Evolutionary conservation across 2,888 invertebrate genomes (phyloP).

Genomic region (Iphiclides podalirius): DNA sequence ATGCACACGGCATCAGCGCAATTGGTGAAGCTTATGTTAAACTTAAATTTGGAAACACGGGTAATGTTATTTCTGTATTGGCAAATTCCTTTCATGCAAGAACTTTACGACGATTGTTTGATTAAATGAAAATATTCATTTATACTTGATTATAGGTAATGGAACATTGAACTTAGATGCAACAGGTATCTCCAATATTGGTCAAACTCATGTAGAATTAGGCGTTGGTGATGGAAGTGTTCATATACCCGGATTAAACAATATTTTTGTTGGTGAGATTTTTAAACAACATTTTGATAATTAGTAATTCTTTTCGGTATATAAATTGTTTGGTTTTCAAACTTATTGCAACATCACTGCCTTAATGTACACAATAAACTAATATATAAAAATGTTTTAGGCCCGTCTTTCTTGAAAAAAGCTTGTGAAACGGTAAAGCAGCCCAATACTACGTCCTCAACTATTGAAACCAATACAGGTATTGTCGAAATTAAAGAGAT

Average conservation of each 20-base stretch:
- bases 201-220: slow-evolving; percentile 49
- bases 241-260: slow-evolving; percentile 49
- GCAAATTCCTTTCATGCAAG: no score
- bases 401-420: slow-evolving; percentile 11
- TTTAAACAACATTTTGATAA: background rate
- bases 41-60: slow-evolving; percentile 47
- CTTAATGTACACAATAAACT: no score
- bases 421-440: slow-evolving; percentile 8
- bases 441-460: background rate
- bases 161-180: slow-evolving; percentile 50
- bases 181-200: slow-evolving; percentile 62
- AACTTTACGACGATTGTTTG: no score
- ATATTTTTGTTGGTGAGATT: slow-evolving; percentile 52
- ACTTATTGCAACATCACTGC: no score
- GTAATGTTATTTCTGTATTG: slow-evolving; percentile 37
- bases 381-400: background rate
- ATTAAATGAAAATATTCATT: no score
- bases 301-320: background rate
- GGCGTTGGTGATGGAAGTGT: slow-evolving; percentile 44
- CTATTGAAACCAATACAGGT: background rate
- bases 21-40: slow-evolving; percentile 50
- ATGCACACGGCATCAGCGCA: slow-evolving; percentile 51
- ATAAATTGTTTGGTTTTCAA: background rate
- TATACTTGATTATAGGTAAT: slow-evolving; percentile 48
- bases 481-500: slow-evolving; percentile 2